Evolutionary conservation across 2,113 vertebrate genomes (phyloP), one percentile per base, ranked within the genome.

Genomic region (Oreocharis arfaki): DNA sequence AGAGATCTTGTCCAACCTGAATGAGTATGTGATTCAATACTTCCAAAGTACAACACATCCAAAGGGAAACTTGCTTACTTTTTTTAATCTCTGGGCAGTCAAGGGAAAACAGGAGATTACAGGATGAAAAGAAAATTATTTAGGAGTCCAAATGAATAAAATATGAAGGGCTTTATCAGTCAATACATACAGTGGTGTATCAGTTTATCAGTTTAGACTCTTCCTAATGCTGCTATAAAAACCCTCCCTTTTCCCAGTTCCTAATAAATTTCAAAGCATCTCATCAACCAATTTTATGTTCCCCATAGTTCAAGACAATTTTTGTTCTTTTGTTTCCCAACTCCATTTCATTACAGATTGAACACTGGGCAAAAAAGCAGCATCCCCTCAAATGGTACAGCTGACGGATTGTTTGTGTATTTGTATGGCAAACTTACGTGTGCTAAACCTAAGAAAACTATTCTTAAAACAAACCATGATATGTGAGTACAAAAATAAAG

Each of bases 61-160:
- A 77, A 87, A 77, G 24, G 13, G 6, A 91, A 84, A 16, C 1
- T 56, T 60, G 3, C 4, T n/a, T 63, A 10, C 2, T 23, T 60
- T 55, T n/a, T 44, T 59, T 37, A 10, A 39, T 35, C 13, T 61
- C 32, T 35, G 6, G 12, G 13, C 0, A 0, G 8, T 24, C 3
- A 39, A 5, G 6, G 2, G 2, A 27, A 8, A 10, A 74, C 10
- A 67, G 28, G 16, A 57, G 10, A 49, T 0, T 0, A 69, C 5
- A 74, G 22, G n/a, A 35, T 59, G 2, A 15, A n/a, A 57, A 57
- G 24, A 26, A 33, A 22, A 16, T 42, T 35, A 49, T 20, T 68
- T 63, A 20, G 7, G 17, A 68, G 4, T 71, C 24, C 19, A 76
- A 32, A 24, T 12, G 14, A 63, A 50, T 44, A 65, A 56, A 73